Percentiles rank a stretch among this genome's conserved stretches.
Conservation (phyloP, 1,140 invertebrate genomes). For the Archivesica marissinica region DNA sequence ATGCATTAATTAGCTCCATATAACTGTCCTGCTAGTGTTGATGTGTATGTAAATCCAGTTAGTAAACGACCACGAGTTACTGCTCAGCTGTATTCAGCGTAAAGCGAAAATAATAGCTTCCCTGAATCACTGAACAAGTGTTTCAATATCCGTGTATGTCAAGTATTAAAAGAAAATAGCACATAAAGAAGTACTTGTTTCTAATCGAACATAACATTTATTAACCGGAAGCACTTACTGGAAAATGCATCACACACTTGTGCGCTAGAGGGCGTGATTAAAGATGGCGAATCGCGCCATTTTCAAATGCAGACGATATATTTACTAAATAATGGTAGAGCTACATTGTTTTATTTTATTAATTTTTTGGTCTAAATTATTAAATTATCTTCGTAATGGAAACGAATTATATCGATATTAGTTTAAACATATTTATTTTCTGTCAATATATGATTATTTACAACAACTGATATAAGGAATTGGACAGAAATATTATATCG, state of each 20-base stretch:
- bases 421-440: too few relatives aligned
- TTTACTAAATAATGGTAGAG: too few relatives aligned
- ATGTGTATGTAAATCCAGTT: background rate
- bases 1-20: background rate
- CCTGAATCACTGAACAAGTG: background rate
- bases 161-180: background rate
- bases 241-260: background rate
- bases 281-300: background rate
- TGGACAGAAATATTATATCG: too few relatives aligned
- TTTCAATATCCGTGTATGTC: background rate
- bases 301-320: background rate
- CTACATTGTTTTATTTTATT: too few relatives aligned
- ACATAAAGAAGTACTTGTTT: background rate
- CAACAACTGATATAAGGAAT: too few relatives aligned
- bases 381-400: too few relatives aligned
- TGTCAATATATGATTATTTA: too few relatives aligned
- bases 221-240: conserved; percentile 28
- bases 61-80: background rate
- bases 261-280: background rate
- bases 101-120: too few relatives aligned
- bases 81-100: background rate
- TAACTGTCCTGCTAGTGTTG: too few relatives aligned
- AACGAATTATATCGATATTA: too few relatives aligned
- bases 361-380: too few relatives aligned
- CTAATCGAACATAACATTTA: background rate